A percentile compares a stretch with the other conserved stretches of the same genome.
Evolutionary conservation across 2,113 vertebrate genomes (phyloP).

Genomic region (Heterotilapia buettikoferi): DNA sequence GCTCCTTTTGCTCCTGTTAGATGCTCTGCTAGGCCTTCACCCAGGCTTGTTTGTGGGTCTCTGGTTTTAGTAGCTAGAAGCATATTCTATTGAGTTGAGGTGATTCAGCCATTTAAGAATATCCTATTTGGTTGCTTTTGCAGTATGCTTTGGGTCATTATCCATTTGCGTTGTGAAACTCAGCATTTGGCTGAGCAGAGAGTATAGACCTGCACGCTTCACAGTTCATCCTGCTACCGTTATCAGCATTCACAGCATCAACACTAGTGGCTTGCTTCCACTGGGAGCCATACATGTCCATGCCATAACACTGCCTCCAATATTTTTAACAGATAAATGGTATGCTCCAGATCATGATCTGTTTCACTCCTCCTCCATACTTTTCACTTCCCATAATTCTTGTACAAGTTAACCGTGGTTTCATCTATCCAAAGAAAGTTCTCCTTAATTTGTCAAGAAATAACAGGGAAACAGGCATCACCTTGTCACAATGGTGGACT

Average conservation of each 20-base stretch:
- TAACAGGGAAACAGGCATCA: background rate
- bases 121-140: background rate
- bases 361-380: background rate
- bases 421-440: background rate
- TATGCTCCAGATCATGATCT: background rate
- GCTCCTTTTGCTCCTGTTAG: background rate
- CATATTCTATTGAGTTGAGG: background rate
- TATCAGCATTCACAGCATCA: background rate
- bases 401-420: background rate
- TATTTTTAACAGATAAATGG: background rate
- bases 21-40: background rate
- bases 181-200: background rate
- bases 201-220: background rate
- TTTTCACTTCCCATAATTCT: background rate
- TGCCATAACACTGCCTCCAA: background rate
- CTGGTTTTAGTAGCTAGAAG: background rate
- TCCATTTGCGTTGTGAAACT: background rate
- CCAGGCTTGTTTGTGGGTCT: background rate
- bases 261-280: background rate
- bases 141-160: background rate
- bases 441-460: background rate
- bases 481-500: background rate
- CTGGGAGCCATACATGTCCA: background rate
- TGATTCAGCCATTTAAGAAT: background rate
- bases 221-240: background rate